Conservation (phyloP, 2,797 vertebrate genomes). For the Hydrolagus colliei region DNA sequence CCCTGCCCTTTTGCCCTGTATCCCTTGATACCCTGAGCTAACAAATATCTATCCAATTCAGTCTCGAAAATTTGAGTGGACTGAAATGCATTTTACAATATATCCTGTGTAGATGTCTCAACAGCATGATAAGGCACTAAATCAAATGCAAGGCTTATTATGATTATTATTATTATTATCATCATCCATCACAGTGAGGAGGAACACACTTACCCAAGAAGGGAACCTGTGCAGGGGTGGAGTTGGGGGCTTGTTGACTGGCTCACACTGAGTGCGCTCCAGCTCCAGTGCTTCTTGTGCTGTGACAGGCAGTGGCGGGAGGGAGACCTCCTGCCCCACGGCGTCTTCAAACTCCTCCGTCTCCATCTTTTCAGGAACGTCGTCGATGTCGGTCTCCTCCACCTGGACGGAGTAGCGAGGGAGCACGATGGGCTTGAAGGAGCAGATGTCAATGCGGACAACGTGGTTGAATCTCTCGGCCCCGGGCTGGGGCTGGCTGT, state of each 20-base stretch:
- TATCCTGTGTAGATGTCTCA: no score
- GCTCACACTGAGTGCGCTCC: slow-evolving; percentile 49
- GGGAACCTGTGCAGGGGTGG: slow-evolving; percentile 86
- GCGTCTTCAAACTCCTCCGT: slow-evolving; percentile 57
- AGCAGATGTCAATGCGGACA: slow-evolving; percentile 58
- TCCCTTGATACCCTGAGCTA: no score
- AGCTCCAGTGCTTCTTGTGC: slow-evolving; percentile 47
- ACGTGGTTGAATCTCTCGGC: slow-evolving; percentile 54
- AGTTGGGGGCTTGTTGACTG: slow-evolving; percentile 73
- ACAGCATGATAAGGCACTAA: no score
- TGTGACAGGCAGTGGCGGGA: slow-evolving; percentile 44
- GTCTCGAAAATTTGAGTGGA: no score
- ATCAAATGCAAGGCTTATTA: no score
- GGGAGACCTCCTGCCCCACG: slow-evolving; percentile 47
- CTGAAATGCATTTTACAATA: no score
- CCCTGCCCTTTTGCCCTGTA: no score
- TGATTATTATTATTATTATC: no score
- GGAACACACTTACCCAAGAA: slow-evolving; percentile 73
- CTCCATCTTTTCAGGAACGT: slow-evolving; percentile 62
- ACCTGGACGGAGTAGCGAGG: slow-evolving; percentile 40
- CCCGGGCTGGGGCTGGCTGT: slow-evolving; percentile 79
- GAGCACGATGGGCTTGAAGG: slow-evolving; percentile 52
- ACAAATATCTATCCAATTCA: no score
- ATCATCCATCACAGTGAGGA: no score
- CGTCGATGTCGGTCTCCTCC: slow-evolving; percentile 46